Base-by-base conservation (phyloP, 1,140 invertebrate species). In the Heliconius himera region DNA sequence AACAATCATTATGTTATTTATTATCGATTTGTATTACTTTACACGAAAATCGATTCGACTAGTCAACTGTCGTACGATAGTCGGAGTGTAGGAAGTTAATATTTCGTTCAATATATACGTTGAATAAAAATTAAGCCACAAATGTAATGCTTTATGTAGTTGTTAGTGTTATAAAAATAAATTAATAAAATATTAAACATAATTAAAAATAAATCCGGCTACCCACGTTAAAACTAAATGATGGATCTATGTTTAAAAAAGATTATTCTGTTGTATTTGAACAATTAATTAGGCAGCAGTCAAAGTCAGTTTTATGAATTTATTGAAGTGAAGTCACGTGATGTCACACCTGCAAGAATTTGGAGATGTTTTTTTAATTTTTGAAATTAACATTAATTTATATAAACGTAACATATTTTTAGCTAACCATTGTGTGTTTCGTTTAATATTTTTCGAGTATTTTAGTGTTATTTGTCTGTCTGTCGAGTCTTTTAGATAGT, bases 91-190 rank as follows among this genome's bases (percentile, higher is more conserved):
- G 56, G 56, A 11, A n/a, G 8, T 60, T 60, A n/a, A 60, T 60
- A 60, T 60, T 60, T 60, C 56, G 56, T 60, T 60, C 56, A 60
- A 60, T n/a, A 26, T 60, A 60, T 60, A 60, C 22, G n/a, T 60
- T 26, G n/a, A 60, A 60, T 60, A 60, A 60, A 60, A 60, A 22
- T 20, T 60, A 60, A 60, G 56, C n/a, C 74, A 76, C 36, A 70
- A 66, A 46, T 26, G 60, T 46, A 70, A 76, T 76, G 74, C 74
- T 76, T 76, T 76, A 76, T 76, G 74, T 76, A 76, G 74, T 22
- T 36, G 56, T 70, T 76, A 76, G 74, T 76, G 74, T 76, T 76
- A 70, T 70, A 70, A 46, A 46, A 46, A 16, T 76, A 70, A 70
- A 76, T 76, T 46, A 49, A 76, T 49, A 46, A 70, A 70, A 41